Percentiles rank a stretch among this genome's conserved stretches.
Evolutionary conservation across 2,888 invertebrate species (phyloP).

Genomic region (Amphipoea oculea): DNA sequence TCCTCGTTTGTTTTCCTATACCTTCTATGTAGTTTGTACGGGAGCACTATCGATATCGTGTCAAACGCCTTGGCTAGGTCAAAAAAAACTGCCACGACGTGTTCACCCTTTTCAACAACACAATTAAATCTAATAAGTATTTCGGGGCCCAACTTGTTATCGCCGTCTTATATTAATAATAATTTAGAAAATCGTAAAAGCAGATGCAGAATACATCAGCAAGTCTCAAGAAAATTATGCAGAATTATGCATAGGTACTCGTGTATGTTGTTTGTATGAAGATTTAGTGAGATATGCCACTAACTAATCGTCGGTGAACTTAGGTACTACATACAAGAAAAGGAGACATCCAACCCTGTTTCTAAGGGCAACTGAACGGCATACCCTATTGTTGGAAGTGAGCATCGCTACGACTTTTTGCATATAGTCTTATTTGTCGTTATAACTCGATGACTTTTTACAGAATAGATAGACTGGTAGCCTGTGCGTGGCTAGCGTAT

Average conservation of each 20-base stretch:
- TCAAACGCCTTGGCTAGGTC: background rate
- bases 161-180: background rate
- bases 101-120: background rate
- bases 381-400: too few relatives aligned
- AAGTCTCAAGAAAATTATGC: background rate
- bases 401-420: background rate
- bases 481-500: too few relatives aligned
- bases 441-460: too few relatives aligned
- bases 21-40: background rate
- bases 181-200: background rate
- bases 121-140: background rate
- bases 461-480: too few relatives aligned
- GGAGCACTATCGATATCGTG: background rate
- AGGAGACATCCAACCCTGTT: background rate
- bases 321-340: background rate
- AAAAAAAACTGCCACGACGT: background rate
- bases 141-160: background rate
- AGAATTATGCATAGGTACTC: background rate
- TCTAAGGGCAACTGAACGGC: background rate
- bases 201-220: background rate
- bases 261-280: background rate
- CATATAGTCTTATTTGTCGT: too few relatives aligned
- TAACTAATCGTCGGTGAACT: background rate
- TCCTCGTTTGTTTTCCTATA: background rate
- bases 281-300: background rate